phyloP scores from a whole-genome alignment of 2,888 invertebrate genomes.

The Taenaris catops region DNA sequence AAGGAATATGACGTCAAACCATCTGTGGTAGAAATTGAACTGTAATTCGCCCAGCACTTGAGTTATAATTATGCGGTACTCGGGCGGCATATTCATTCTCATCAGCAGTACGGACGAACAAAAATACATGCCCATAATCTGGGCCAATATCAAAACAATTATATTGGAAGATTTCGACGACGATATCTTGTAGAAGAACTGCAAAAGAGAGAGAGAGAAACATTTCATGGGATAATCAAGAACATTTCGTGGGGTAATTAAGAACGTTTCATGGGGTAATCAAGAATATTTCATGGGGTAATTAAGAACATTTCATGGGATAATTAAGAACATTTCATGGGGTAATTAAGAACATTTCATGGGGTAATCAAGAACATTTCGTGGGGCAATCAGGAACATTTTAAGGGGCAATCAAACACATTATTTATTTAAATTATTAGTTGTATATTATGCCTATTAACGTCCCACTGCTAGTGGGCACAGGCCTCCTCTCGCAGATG shows the following conservation, averaged over 20 bases:
- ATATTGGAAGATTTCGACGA: conserved; percentile 99
- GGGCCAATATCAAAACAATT: conserved; percentile 96
- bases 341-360: no score
- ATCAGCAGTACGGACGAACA: conserved; percentile 97
- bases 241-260: no score
- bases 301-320: no score
- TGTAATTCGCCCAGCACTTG: conserved; percentile 97
- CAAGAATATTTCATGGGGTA: neutral
- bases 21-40: conserved; percentile 99
- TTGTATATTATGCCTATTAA: neutral
- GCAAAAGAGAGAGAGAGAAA: conserved; percentile 27
- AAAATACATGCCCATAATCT: conserved; percentile 99
- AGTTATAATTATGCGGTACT: conserved; percentile 93
- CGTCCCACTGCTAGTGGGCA: no score
- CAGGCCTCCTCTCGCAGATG: no score
- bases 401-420: no score
- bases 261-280: no score
- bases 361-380: no score
- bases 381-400: no score
- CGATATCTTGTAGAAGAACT: conserved; percentile 99
- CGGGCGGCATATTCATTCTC: conserved; percentile 99
- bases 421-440: no score
- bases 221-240: no score
- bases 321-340: no score
- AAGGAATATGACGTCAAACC: conserved; percentile 99